Evolutionary conservation across 1,140 invertebrate species (phyloP).

Genomic region (Matsumurasca onukii): DNA sequence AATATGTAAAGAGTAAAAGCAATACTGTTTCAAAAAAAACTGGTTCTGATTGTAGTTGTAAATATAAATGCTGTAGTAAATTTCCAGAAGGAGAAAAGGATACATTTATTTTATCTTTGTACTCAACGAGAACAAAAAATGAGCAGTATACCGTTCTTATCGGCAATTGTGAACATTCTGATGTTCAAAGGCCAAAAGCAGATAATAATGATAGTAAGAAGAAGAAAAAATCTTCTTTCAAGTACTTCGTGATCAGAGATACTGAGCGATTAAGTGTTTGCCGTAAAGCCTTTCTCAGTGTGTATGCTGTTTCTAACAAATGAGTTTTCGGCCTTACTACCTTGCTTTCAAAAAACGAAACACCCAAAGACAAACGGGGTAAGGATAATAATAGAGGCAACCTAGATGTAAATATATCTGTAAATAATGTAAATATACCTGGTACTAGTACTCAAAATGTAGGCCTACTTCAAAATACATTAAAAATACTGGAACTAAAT

Average conservation of each 20-base stretch:
- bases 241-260: not conserved
- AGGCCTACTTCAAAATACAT: too few species aligned
- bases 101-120: not conserved
- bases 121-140: not conserved
- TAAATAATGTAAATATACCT: too few species aligned
- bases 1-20: not conserved
- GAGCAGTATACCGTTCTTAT: not conserved
- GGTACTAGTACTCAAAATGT: too few species aligned
- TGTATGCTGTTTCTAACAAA: not conserved
- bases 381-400: not conserved
- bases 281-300: not conserved
- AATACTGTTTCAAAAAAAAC: not conserved
- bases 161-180: not conserved
- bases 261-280: not conserved
- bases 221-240: not conserved
- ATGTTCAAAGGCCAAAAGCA: not conserved
- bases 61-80: not conserved
- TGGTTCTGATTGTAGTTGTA: not conserved
- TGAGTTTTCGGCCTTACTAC: not conserved
- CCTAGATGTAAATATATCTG: too few species aligned
- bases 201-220: not conserved
- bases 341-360: not conserved
- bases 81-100: not conserved
- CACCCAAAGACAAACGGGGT: not conserved
- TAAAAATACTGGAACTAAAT: too few species aligned